Base-by-base conservation (phyloP, 2,888 invertebrate genomes). In the Rhyacophila evoluta region DNA sequence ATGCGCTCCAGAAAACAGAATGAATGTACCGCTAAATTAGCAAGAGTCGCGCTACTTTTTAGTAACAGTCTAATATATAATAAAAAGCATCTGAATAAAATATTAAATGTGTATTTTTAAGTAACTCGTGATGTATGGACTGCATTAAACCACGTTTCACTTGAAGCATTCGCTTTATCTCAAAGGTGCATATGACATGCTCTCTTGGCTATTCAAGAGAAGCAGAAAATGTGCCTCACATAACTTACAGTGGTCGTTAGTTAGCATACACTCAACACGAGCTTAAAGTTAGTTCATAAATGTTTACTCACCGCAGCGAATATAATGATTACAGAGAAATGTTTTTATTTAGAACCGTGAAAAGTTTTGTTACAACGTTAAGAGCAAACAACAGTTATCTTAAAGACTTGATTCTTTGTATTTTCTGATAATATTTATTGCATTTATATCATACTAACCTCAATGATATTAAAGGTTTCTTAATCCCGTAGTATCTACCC, bases 151-250 rank as follows among this genome's bases (percentile, higher is more conserved):
- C 55, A 55, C 55, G 25, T 55, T 55, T 70, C 70, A 70, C 27
- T 29, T 70, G 70, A 70, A 70, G 29, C 70, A 11, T 15, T 28
- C 72, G 33, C 72, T 37, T 72, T 37, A 72, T 72, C 72, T 72
- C 72, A 72, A 72, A 72, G 72, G 36, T 36, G 37, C 12, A 29
- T 37, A 41, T 39, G 74, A 74, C 41, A 74, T 55, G 41, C 74
- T 41, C 74, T 55, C 55, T 74, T 41, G 37, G 28, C 74, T 8
- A 27, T 41, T 29, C 41, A 38, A 74, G 27, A 41, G 39, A 38
- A 73, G 19, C 39, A 73, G 73, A 74, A 74, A 74, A 74, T 74
- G 74, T 27, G 41, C 39, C 15, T 27, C 55, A 29, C 74, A 72
- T 74, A 74, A 41, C 55, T 74, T 41, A 55, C 55, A 19, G 55